These are phyloP conservation scores for Botrylloides violaceus DNA, from an alignment of 23 tunicate genomes.

Conservation along the genomic window DNA sequence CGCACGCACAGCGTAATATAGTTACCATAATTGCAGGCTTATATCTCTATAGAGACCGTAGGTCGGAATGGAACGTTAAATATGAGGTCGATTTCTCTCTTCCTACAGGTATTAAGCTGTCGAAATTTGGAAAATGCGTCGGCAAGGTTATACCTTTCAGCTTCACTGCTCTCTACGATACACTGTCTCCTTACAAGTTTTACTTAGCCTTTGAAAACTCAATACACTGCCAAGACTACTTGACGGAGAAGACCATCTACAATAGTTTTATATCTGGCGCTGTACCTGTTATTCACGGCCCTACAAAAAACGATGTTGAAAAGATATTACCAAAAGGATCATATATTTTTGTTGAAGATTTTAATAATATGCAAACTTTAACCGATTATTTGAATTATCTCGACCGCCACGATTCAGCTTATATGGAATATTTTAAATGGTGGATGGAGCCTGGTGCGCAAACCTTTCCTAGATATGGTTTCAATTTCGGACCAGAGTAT, in stretches of 20 bases:
- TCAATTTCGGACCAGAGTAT: conserved; percentile 5
- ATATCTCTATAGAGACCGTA: too few relatives aligned
- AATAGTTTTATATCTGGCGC: conserved; percentile 32
- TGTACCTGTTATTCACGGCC: conserved; percentile 45
- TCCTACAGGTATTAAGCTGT: conserved; percentile 19
- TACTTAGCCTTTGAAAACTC: conserved; percentile 79
- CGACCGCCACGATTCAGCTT: conserved; percentile 46
- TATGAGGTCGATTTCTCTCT: too few relatives aligned
- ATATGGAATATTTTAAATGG: conserved; percentile 63
- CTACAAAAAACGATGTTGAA: conserved; percentile 19
- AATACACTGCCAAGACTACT: conserved; percentile 32
- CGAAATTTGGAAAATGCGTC: conserved; percentile 38
- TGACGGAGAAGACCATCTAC: conserved; percentile 49
- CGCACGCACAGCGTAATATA: too few relatives aligned
- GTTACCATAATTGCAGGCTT: too few relatives aligned
- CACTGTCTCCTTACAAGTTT: conserved; percentile 36
- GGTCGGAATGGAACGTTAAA: too few relatives aligned
- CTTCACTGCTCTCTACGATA: conserved; percentile 7
- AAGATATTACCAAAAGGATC: conserved; percentile 40
- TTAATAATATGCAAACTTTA: conserved; percentile 22
- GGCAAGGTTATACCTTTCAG: conserved; percentile 14
- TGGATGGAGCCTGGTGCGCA: conserved; percentile 50
- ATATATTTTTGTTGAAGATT: conserved; percentile 53
- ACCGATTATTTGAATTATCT: conserved; percentile 31
- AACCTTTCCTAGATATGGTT: conserved; percentile 26